phyloP scores from a whole-genome alignment of 2,797 vertebrate genomes.

The Platalea minor region DNA sequence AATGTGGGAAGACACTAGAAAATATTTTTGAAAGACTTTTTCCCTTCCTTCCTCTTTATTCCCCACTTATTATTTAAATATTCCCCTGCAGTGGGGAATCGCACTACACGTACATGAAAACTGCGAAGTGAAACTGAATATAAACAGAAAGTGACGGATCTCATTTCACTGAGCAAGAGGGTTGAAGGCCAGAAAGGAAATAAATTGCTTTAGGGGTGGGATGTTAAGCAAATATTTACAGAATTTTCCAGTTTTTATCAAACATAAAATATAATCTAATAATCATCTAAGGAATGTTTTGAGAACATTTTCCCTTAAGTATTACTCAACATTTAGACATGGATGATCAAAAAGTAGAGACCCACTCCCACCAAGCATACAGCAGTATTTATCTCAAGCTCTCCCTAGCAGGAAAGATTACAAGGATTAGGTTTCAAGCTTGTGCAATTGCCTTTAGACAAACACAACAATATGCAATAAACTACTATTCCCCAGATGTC shows the following conservation, averaged over 20 bases:
- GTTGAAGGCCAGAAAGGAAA: constrained; percentile 62
- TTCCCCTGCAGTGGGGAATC: not conserved
- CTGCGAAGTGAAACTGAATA: constrained; percentile 48
- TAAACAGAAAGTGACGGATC: constrained; percentile 57
- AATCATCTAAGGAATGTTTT: constrained; percentile 69
- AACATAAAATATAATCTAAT: constrained; percentile 69
- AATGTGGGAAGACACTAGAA: not conserved
- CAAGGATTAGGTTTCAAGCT: constrained; percentile 51
- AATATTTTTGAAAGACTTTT: not conserved
- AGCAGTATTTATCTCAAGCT: constrained; percentile 48
- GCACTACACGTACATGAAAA: not conserved
- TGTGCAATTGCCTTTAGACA: constrained; percentile 54
- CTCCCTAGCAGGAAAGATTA: constrained; percentile 37
- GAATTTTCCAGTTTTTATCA: constrained; percentile 65
- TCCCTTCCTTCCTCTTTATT: not conserved
- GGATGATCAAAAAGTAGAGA: constrained; percentile 55
- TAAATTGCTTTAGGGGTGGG: constrained; percentile 54
- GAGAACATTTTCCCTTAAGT: constrained; percentile 63
- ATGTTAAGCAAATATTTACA: constrained; percentile 69
- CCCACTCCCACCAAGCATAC: constrained; percentile 52
- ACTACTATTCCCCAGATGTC: constrained; percentile 32
- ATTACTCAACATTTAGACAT: constrained; percentile 64
- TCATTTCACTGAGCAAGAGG: constrained; percentile 43
- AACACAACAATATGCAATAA: constrained; percentile 57
- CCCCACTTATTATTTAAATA: not conserved